Evolutionary conservation across 2,888 invertebrate genomes (phyloP).

Genomic region (Brenthis hecate): DNA sequence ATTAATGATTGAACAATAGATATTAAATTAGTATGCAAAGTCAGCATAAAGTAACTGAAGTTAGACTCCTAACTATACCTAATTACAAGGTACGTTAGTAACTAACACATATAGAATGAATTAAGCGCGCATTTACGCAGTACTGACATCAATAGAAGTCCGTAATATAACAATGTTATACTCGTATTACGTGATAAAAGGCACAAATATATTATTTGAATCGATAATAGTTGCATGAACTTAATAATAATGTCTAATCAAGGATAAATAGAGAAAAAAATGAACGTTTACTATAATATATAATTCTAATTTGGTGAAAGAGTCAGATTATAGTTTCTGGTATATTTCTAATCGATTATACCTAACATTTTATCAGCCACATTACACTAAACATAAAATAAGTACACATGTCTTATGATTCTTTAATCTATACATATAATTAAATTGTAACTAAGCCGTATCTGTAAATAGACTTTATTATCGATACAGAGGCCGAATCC

Average conservation of each 20-base stretch:
- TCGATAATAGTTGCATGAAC: background rate
- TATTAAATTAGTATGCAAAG: conserved; percentile 6
- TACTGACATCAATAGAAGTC: conserved; percentile 26
- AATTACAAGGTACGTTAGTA: conserved; percentile 1
- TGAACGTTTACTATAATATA: too few relatives aligned
- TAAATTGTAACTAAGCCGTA: too few relatives aligned
- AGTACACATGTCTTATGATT: background rate
- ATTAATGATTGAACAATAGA: conserved; percentile 16
- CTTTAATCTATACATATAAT: too few relatives aligned
- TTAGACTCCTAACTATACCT: conserved; percentile 10
- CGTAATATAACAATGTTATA: conserved; percentile 11
- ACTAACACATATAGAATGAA: conserved; percentile 19
- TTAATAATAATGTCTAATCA: background rate
- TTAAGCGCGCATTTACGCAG: conserved; percentile 16
- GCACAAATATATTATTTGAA: conserved; percentile 5
- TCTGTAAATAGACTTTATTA: too few relatives aligned
- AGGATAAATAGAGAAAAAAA: too few relatives aligned
- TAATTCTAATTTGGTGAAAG: too few relatives aligned
- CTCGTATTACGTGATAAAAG: conserved; percentile 9
- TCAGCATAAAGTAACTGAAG: conserved; percentile 10
- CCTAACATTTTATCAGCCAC: too few relatives aligned
- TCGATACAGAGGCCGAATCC: too few relatives aligned
- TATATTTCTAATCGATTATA: too few relatives aligned
- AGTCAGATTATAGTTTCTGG: too few relatives aligned
- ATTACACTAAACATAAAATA: too few relatives aligned